Evolutionary conservation across 2,113 vertebrate species (phyloP), one percentile per base, ranked within the genome.

Genomic region (Cromileptes altivelis): DNA sequence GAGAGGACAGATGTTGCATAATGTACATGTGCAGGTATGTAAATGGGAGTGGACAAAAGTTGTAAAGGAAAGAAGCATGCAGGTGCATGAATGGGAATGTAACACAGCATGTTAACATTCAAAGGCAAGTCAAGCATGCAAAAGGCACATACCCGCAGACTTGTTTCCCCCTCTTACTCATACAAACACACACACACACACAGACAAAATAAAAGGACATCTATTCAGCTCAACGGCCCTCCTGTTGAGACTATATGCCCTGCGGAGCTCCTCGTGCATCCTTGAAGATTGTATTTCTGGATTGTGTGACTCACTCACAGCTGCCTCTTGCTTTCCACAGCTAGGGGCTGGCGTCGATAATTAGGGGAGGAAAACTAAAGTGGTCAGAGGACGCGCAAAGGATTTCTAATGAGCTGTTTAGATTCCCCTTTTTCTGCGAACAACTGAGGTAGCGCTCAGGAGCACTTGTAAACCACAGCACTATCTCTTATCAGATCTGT

Each of bases 401-500:
- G 82, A 70, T 85, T 75, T 75, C 61, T 82, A 90, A 86, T 76
- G 82, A 90, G 84, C 71, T 17, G 13, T 78, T 86, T 71, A 69
- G 37, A 85, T 77, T 77, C 74, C 33, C 18, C 1, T 33, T 81
- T 30, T 42, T 23, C 23, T 73, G 64, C 23, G 25, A 84, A 84
- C 82, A 25, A 69, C 78, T 15, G 70, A 65, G 61, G 67, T 72
- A 18, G 53, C 42, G 21, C 57, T 85, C 4, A 0, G 64, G 70
- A 70, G 53, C 77, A 12, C 80, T 75, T 81, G 75, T 81, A 88
- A 88, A 85, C 55, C 25, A 56, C 80, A 71, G 83, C 73, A 3
- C 61, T 78, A 75, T 91, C 86, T 83, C 69, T 82, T 57, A 88
- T 90, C 90, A 83, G 70, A 93, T 94, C 88, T 88, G 73, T 70